Evolutionary conservation across 2,888 invertebrate genomes (phyloP), one percentile per base, ranked within the genome.

Genomic region (Colletes collaris): DNA sequence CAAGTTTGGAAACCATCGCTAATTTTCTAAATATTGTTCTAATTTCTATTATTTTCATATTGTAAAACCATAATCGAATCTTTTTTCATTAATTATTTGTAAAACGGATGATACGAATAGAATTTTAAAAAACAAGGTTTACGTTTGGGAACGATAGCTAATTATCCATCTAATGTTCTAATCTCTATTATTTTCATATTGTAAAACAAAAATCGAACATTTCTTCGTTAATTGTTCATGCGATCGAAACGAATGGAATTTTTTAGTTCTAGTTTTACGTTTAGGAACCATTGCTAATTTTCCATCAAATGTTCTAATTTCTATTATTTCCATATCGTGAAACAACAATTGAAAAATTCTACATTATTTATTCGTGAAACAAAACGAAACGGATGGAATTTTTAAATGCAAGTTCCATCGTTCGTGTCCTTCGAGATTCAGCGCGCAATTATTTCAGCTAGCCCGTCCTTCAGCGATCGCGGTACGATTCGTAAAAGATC

Each of bases 381-480:
- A 8, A 13, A 13, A 52, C 46, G n/a, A 60, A 53, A 60, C 60
- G 46, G 10, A 53, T 67, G 59, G 35, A 8, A 46, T 58, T 72
- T 66, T 19, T 37, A 59, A 59, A n/a, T 49, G 60, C 52, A 55
- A 62, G 37, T 10, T 35, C 27, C 37, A 62, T 53, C 46, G 44
- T 75, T 78, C 74, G 50, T 59, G 88, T 86, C 91, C 91, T 90
- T 89, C 88, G 83, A 82, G 85, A 84, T 82, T 84, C 84, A 73
- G 87, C 89, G 89, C 77, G 65, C 83, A 87, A 90, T 91, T 91
- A 90, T 90, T 91, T 90, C 90, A 87, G 85, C 85, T 85, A 88
- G 86, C 77, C 40, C 16, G 56, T 19, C 35, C 53, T 35, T 67
- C 65, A 27, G 44, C 66, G 74, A 62, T 70, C 56, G 56, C 76